Base-by-base conservation (phyloP, 2,113 vertebrate species). In the Podarcis muralis region DNA sequence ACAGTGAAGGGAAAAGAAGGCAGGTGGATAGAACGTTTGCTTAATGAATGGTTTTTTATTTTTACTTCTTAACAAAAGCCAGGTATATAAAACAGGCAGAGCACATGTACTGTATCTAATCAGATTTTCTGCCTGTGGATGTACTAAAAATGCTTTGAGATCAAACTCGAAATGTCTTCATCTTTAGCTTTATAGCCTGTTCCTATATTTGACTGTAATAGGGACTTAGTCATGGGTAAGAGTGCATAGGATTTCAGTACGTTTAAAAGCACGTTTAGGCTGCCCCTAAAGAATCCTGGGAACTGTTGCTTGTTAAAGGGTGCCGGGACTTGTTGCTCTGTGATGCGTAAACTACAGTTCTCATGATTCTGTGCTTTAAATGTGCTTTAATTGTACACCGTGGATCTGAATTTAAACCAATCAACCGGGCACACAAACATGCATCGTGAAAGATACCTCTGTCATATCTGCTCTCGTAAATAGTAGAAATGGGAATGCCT, bases 401-500 rank as follows among this genome's bases (percentile, higher is more conserved):
- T 62, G 59, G 16, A 20, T 62, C 15, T 62, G 18, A 62, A 62
- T 5, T 62, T 25, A 40, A 27, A 53, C 4, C 35, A 62, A 86
- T 48, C 16, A 81, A 72, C 27, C 71, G 53, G 66, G 7, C 4
- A 87, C 2, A 90, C 30, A 93, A 93, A 89, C 5, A 88, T 35
- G 30, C 3, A 77, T 75, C 12, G 65, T 71, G 92, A 86, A 69
- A 20, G 7, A 32, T 97, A 97, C 97, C 97, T 97, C 96, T 95
- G 5, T 97, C 93, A 0, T 94, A 91, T 5, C 0, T 65, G 86
- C 95, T 97, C 12, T 97, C 96, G 32, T 97, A 97, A 89, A 98
- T 95, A 79, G 97, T 97, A 37, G 96, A 97, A 93, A 98, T 97
- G 35, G 97, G 97, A 90, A 97, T 93, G 2, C 97, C 97, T 0